Evolutionary conservation across 1,140 invertebrate genomes (phyloP).

Genomic region (Listronotus oregonensis): DNA sequence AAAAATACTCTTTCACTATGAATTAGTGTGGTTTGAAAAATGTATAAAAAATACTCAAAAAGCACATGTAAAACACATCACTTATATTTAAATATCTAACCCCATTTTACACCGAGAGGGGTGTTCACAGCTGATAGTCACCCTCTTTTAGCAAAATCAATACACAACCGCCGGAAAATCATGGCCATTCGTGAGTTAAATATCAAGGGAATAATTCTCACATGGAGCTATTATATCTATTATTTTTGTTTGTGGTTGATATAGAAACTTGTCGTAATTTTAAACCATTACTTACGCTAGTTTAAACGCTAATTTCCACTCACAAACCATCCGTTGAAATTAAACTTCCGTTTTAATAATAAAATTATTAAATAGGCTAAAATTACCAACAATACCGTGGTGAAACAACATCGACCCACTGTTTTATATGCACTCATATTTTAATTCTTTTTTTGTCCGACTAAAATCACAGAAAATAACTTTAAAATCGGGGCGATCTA

Average conservation of each 20-base stretch:
- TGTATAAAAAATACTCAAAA: slow-evolving; percentile 5
- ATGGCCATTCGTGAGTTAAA: slow-evolving; percentile 20
- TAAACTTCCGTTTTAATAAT: slow-evolving; percentile 53
- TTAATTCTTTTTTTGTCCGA: background rate
- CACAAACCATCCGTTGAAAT: slow-evolving; percentile 47
- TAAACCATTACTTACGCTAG: slow-evolving; percentile 33
- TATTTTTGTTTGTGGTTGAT: slow-evolving; percentile 12
- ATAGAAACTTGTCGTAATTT: slow-evolving; percentile 22
- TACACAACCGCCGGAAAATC: slow-evolving; percentile 19
- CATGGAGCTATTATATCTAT: slow-evolving; percentile 2
- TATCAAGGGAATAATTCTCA: slow-evolving; percentile 14
- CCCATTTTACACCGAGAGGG: background rate
- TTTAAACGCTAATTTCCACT: slow-evolving; percentile 35
- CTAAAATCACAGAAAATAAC: slow-evolving; percentile 2
- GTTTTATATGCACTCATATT: slow-evolving; percentile 38
- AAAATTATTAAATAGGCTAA: slow-evolving; percentile 51
- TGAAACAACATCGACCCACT: slow-evolving; percentile 51
- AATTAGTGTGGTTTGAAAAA: background rate
- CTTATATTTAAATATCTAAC: background rate
- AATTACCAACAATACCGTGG: slow-evolving; percentile 48
- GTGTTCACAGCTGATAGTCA: slow-evolving; percentile 21
- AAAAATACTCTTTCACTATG: background rate
- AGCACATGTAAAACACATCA: background rate
- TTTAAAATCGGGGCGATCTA: background rate
- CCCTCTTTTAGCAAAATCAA: slow-evolving; percentile 22